A percentile compares a stretch with the other conserved stretches of the same genome.
Conservation (phyloP, 2,888 invertebrate species). For the Caradrina clavipalpis region DNA sequence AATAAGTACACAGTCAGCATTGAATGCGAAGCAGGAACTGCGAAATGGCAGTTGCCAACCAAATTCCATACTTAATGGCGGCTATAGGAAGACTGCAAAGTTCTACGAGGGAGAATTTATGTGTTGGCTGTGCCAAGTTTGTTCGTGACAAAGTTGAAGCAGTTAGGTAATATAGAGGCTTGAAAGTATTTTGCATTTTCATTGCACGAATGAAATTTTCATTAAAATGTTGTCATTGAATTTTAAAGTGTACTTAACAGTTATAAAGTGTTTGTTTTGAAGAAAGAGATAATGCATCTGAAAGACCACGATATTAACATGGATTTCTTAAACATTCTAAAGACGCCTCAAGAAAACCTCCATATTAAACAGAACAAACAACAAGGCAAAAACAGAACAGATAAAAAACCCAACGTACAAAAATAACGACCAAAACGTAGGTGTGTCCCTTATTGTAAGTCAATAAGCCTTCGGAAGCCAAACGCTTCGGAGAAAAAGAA, state of each 20-base stretch:
- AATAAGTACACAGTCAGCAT: slow-evolving; percentile 32
- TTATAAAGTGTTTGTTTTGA: background rate
- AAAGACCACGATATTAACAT: background rate
- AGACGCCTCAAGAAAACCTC: background rate
- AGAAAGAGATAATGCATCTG: background rate
- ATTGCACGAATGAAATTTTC: slow-evolving; percentile 32
- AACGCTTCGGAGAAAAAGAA: slow-evolving; percentile 35
- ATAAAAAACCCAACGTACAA: slow-evolving; percentile 14
- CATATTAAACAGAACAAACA: slow-evolving; percentile 1
- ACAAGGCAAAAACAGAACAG: background rate
- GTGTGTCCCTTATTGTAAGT: slow-evolving; percentile 50
- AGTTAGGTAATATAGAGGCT: slow-evolving; percentile 47
- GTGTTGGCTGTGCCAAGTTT: slow-evolving; percentile 72
- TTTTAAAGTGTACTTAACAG: background rate
- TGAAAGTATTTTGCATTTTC: slow-evolving; percentile 43
- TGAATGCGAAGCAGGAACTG: slow-evolving; percentile 43
- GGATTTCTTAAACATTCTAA: background rate
- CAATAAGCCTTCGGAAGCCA: slow-evolving; percentile 48
- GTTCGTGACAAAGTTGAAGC: slow-evolving; percentile 62
- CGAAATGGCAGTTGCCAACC: slow-evolving; percentile 57
- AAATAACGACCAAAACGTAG: slow-evolving; percentile 43
- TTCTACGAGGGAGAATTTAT: slow-evolving; percentile 73
- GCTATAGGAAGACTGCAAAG: slow-evolving; percentile 75
- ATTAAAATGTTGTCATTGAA: slow-evolving; percentile 16
- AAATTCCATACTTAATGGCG: slow-evolving; percentile 67